phyloP scores from a whole-genome alignment of 1,140 invertebrate genomes.

The Hyles euphorbiae region DNA sequence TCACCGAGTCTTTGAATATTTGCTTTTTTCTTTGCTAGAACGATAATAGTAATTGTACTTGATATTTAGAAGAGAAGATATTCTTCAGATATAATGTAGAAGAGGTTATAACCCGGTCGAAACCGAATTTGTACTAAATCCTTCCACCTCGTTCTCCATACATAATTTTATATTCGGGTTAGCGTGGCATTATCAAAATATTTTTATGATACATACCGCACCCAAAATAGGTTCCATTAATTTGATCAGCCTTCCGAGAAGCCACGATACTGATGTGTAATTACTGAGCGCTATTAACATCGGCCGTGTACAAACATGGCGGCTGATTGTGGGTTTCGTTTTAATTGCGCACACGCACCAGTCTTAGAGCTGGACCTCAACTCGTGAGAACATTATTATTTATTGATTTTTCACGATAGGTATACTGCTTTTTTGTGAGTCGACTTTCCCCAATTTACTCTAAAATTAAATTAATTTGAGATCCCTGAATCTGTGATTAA shows the following conservation, averaged over 20 bases:
- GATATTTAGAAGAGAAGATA: no score
- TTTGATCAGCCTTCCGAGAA: constrained; percentile 72
- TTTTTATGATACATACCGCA: constrained; percentile 19
- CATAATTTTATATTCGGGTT: no score
- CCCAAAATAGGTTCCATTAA: constrained; percentile 69
- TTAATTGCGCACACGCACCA: constrained; percentile 71
- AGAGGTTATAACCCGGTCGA: no score
- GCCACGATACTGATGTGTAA: constrained; percentile 70
- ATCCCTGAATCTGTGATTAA: no score
- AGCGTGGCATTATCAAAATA: constrained; percentile 14
- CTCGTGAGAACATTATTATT: constrained; percentile 58
- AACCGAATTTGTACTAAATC: no score
- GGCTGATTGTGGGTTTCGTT: constrained; percentile 71
- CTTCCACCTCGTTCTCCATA: no score
- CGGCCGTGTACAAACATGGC: constrained; percentile 73
- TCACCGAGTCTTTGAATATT: no score
- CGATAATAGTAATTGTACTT: no score
- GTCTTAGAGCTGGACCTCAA: constrained; percentile 48
- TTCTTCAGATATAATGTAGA: no score
- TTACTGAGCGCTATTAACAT: constrained; percentile 72
- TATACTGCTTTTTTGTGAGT: background rate
- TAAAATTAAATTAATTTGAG: no score
- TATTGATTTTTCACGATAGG: constrained; percentile 10
- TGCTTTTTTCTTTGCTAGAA: no score
- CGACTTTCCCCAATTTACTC: no score